Base-by-base conservation (phyloP, 2,113 vertebrate genomes). In the Gadus chalcogrammus region DNA sequence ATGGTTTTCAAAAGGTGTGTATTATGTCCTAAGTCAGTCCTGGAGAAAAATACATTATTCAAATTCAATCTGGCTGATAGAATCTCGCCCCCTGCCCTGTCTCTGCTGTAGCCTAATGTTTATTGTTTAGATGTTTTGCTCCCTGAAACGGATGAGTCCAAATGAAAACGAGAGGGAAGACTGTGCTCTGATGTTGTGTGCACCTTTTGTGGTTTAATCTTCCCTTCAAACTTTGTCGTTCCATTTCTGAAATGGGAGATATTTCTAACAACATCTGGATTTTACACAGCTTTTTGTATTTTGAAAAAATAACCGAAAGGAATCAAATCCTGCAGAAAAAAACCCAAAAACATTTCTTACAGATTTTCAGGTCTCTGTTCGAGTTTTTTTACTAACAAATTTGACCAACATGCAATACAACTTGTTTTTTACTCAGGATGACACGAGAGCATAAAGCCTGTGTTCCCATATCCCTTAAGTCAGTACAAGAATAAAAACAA, bases 91-190 rank as follows among this genome's bases (percentile, higher is more conserved):
- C 78, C 82, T 86, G 78, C 82, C 78, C 82, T 86, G 78, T 84
- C 87, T 88, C 87, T 78, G 82, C 87, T 87, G 82, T 90, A n/a
- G n/a, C n/a, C n/a, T n/a, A 91, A 92, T 92, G 84, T 80, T 82
- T n/a, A 91, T 92, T 92, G 84, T 80, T 82, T 92, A 92, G 83
- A 89, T 91, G 86, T 88, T 87, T 90, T 82, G 91, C 87, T 89
- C 75, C 71, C 82, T 89, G 87, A 85, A 87, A 27, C 17, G 31
- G 38, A 74, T 64, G 58, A 38, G 59, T 31, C 24, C 17, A 71
- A 83, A 72, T 20, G 72, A 48, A 76, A 73, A 74, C 12, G 27
- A 79, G 75, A 80, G 70, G 68, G 63, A 13, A 58, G 9, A 55
- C 12, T 15, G 53, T 16, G 53, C 53, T 13, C 53, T 16, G 53